Evolutionary conservation across 2,797 vertebrate species (phyloP).

Genomic region (Myoxocephalus aenaeus): DNA sequence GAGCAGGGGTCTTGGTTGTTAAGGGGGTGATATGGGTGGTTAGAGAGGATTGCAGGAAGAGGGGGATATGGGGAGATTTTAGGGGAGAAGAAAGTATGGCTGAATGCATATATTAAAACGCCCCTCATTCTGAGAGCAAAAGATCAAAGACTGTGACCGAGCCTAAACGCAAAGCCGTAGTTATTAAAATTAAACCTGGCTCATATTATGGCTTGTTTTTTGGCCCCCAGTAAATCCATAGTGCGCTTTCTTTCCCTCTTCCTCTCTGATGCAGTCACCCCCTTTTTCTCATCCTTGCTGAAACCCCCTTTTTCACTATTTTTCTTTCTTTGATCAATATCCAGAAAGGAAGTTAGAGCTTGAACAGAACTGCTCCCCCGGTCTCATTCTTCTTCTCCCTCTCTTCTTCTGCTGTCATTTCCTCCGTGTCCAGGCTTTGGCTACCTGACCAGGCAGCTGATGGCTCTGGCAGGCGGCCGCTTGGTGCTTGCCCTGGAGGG

Average conservation of each 20-base stretch:
- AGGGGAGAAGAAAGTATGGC: constrained; percentile 45
- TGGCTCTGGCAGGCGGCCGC: constrained; percentile 94
- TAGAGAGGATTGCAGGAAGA: constrained; percentile 59
- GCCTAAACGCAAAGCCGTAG: constrained; percentile 61
- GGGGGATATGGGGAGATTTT: constrained; percentile 39
- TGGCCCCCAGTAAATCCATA: constrained; percentile 75
- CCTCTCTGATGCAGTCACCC: constrained; percentile 63
- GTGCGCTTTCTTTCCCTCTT: constrained; percentile 55
- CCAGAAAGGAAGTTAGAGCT: constrained; percentile 69
- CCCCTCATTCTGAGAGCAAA: constrained; percentile 42
- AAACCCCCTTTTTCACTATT: constrained; percentile 35
- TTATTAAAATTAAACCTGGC: constrained; percentile 81
- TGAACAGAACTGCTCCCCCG: constrained; percentile 28
- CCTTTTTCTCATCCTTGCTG: constrained; percentile 44
- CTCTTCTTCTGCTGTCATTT: constrained; percentile 73
- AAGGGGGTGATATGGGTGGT: constrained; percentile 53
- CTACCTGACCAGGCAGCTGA: constrained; percentile 98
- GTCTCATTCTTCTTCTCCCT: constrained; percentile 47
- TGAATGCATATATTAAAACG: constrained; percentile 59
- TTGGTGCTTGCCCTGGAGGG: constrained; percentile 95
- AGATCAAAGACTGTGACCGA: constrained; percentile 70
- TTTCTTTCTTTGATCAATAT: constrained; percentile 69
- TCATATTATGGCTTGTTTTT: constrained; percentile 72
- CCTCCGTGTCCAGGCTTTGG: constrained; percentile 91
- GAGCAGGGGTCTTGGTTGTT: constrained; percentile 44